Conservation (phyloP, 1,140 invertebrate species). For the Delia radicum region DNA sequence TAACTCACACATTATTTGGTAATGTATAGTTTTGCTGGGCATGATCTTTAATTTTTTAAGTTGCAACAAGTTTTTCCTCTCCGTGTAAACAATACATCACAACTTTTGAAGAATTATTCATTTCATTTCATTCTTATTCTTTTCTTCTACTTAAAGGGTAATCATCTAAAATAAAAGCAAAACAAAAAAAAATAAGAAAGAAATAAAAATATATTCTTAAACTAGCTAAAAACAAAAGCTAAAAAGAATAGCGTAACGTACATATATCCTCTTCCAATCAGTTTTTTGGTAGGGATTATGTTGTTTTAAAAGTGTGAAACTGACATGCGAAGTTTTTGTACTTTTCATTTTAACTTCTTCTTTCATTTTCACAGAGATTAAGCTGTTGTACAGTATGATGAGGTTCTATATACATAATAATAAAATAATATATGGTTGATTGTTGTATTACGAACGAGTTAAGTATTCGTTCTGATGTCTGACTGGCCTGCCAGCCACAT, state of each 20-base stretch:
- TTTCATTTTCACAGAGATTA: not conserved
- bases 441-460: not conserved
- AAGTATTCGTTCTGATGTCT: not conserved
- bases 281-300: not conserved
- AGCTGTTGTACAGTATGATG: not conserved
- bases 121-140: too few relatives aligned
- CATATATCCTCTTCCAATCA: not conserved
- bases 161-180: not conserved
- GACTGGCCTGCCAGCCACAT: not conserved
- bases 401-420: too few relatives aligned
- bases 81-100: too few relatives aligned
- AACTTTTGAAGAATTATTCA: too few relatives aligned
- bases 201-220: not conserved
- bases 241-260: not conserved
- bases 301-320: conserved; percentile 21
- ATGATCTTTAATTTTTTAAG: too few relatives aligned
- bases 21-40: too few relatives aligned
- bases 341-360: too few relatives aligned
- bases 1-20: too few relatives aligned
- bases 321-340: conserved; percentile 18
- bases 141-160: not conserved
- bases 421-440: not conserved
- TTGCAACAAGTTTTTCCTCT: too few relatives aligned
- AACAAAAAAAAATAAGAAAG: not conserved
- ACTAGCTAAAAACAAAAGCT: not conserved